These are phyloP conservation scores for Rhagonycha lutea DNA, from an alignment of 2,888 invertebrate species.

Conservation along the genomic window DNA sequence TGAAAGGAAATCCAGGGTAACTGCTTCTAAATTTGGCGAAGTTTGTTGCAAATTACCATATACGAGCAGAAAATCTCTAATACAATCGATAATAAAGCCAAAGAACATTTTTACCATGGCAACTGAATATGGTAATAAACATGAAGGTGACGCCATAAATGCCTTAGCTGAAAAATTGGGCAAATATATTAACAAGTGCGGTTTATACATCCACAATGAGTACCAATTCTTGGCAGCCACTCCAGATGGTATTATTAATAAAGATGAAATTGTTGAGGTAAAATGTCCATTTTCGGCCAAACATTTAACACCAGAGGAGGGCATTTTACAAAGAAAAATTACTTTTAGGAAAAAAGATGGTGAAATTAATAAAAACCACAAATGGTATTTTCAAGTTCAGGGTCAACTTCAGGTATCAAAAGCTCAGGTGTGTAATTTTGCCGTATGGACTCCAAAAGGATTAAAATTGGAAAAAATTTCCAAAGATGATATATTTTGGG, in stretches of 20 bases:
- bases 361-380: not conserved
- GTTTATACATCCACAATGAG: too few relatives aligned
- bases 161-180: too few relatives aligned
- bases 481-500: not conserved
- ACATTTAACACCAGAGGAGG: not conserved
- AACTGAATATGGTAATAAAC: not conserved
- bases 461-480: not conserved
- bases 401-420: not conserved
- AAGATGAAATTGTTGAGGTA: not conserved
- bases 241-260: too few relatives aligned
- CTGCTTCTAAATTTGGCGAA: not conserved
- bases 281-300: not conserved
- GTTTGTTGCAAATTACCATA: not conserved
- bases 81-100: not conserved
- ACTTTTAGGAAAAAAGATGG: not conserved
- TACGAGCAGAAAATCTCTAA: not conserved
- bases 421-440: not conserved
- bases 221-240: too few relatives aligned
- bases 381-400: slow-evolving; percentile 6
- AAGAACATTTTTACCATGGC: not conserved
- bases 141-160: too few relatives aligned
- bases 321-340: not conserved
- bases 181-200: too few relatives aligned
- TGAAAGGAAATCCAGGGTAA: not conserved
- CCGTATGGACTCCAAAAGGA: not conserved